phyloP scores from a whole-genome alignment of 2,113 vertebrate genomes.

The Nannospalax galili region DNA sequence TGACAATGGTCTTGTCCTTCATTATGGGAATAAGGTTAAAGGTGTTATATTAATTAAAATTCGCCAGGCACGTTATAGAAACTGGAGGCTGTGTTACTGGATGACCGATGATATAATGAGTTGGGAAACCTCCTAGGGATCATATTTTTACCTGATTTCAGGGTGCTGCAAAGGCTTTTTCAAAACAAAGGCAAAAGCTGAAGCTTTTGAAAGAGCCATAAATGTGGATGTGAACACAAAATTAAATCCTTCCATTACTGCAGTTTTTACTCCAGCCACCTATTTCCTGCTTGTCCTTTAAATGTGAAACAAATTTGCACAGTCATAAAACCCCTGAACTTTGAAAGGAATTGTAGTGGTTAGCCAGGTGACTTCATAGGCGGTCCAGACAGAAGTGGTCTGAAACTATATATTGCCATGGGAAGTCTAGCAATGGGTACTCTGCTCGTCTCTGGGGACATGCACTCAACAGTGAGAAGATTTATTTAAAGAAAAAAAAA shows the following conservation, averaged over 20 bases:
- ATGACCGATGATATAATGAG: conserved; percentile 80
- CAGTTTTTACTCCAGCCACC: conserved; percentile 51
- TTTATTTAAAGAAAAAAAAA: neutral
- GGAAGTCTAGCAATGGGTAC: neutral
- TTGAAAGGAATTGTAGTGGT: neutral
- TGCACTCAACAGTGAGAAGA: neutral
- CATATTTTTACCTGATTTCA: conserved; percentile 68
- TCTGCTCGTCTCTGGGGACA: neutral
- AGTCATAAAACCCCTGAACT: neutral
- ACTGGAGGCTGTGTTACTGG: conserved; percentile 70
- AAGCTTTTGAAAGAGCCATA: conserved; percentile 41
- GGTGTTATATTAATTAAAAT: conserved; percentile 81
- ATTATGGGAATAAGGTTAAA: conserved; percentile 78
- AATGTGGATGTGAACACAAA: conserved; percentile 55
- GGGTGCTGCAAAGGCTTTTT: conserved; percentile 21
- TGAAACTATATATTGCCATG: neutral
- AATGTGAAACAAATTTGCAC: neutral
- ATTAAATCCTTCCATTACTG: conserved; percentile 33
- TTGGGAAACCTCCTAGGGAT: conserved; percentile 74
- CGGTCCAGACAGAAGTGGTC: neutral
- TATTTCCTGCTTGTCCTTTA: conserved; percentile 4
- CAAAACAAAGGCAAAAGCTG: neutral
- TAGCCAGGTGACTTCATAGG: neutral
- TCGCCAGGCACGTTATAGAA: conserved; percentile 78
- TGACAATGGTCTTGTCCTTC: conserved; percentile 75